phyloP scores from a whole-genome alignment of 2,797 vertebrate species.

The Argentina silus region DNA sequence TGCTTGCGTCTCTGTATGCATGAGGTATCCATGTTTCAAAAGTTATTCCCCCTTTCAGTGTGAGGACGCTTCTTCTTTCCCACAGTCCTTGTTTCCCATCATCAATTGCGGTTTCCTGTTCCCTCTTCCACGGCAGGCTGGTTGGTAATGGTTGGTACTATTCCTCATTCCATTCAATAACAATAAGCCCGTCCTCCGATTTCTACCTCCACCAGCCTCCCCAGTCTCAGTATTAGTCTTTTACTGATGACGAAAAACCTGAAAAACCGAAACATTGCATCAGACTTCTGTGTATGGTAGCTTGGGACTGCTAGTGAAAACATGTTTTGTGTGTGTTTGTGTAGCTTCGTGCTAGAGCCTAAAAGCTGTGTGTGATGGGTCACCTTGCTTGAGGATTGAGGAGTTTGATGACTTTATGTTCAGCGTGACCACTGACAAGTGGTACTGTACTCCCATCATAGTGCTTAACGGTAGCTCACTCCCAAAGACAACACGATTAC shows the following conservation, averaged over 20 bases:
- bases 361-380: neutral
- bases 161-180: too few species aligned
- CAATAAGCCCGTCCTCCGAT: too few species aligned
- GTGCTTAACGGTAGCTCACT: constrained; percentile 17
- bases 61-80: neutral
- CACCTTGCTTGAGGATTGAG: constrained; percentile 2
- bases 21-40: too few species aligned
- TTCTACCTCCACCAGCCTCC: too few species aligned
- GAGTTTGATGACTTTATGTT: constrained; percentile 12
- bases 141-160: too few species aligned
- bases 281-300: neutral
- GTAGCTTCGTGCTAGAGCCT: neutral
- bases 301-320: neutral
- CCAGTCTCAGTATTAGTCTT: neutral
- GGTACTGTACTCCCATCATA: neutral
- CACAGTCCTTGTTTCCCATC: neutral
- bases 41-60: neutral
- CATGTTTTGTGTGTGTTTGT: neutral
- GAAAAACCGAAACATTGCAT: neutral
- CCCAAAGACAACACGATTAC: constrained; percentile 20
- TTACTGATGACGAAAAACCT: neutral
- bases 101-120: neutral
- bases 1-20: neutral
- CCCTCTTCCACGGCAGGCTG: too few species aligned
- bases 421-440: neutral